phyloP scores from a whole-genome alignment of 2,113 vertebrate species.

The Antennarius striatus region DNA sequence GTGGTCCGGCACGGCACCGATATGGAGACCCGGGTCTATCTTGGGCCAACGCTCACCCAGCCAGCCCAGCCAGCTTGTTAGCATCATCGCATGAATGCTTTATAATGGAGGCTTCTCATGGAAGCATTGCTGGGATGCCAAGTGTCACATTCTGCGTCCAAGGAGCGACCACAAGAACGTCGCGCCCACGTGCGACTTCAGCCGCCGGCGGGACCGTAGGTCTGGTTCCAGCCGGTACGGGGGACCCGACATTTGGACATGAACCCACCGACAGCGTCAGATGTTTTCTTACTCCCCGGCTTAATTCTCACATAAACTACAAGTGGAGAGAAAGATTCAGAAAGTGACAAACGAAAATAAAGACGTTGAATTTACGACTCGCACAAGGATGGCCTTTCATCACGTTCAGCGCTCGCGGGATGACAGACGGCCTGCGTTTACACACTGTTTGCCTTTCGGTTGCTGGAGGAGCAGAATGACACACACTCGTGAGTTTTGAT shows the following conservation, averaged over 20 bases:
- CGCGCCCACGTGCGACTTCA: conserved; percentile 63
- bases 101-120: conserved; percentile 53
- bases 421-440: conserved; percentile 46
- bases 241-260: conserved; percentile 43
- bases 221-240: conserved; percentile 30
- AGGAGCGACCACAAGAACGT: conserved; percentile 60
- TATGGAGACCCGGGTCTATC: conserved; percentile 43
- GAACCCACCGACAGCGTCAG: conserved; percentile 36
- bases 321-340: conserved; percentile 36
- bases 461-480: conserved; percentile 52
- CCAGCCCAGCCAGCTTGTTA: conserved; percentile 59
- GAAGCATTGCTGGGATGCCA: conserved; percentile 59
- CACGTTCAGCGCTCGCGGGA: conserved; percentile 32
- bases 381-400: conserved; percentile 40
- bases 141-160: conserved; percentile 65
- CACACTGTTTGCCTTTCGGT: conserved; percentile 46
- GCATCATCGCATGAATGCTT: conserved; percentile 58
- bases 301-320: conserved; percentile 32
- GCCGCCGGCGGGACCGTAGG: conserved; percentile 33
- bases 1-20: conserved; percentile 52
- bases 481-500: conserved; percentile 71
- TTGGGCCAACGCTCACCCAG: conserved; percentile 34
- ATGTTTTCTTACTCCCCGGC: neutral
- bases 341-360: conserved; percentile 48
- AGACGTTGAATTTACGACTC: conserved; percentile 13